phyloP scores from a whole-genome alignment of 2,888 invertebrate genomes.

The Agrotis ipsilon region DNA sequence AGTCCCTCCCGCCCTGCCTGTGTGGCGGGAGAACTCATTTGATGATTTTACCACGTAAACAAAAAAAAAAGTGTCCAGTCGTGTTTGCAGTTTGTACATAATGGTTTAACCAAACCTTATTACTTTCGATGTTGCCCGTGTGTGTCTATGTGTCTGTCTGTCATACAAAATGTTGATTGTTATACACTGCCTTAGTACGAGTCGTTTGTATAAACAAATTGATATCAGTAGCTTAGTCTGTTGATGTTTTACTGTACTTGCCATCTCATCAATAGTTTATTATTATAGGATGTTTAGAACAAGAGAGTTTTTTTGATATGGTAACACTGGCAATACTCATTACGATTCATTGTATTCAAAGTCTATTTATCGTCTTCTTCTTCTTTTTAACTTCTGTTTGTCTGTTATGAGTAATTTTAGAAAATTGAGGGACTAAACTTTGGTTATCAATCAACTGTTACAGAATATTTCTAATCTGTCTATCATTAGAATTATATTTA shows the following conservation, averaged over 20 bases:
- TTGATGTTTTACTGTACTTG: constrained; percentile 71
- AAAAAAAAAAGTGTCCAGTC: no score
- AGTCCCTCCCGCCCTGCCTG: no score
- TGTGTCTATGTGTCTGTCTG: constrained; percentile 53
- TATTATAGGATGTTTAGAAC: constrained; percentile 34
- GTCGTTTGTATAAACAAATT: constrained; percentile 66
- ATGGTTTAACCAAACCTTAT: not conserved
- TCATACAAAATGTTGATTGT: constrained; percentile 67
- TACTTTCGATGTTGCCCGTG: no score
- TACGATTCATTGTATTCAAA: constrained; percentile 15
- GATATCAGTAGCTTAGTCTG: constrained; percentile 72
- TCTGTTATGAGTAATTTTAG: not conserved
- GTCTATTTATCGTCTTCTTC: constrained; percentile 2
- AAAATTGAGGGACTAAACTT: not conserved
- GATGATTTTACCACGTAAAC: no score
- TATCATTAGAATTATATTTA: no score
- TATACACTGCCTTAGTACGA: constrained; percentile 80
- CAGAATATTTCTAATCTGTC: no score
- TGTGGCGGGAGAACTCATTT: no score
- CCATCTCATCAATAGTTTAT: constrained; percentile 50
- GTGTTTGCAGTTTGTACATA: not conserved
- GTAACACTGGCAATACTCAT: constrained; percentile 42
- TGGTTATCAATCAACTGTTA: not conserved
- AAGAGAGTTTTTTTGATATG: constrained; percentile 35
- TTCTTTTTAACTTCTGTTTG: not conserved